Evolutionary conservation across 2,888 invertebrate species (phyloP).

Genomic region (Neoascia interrupta): DNA sequence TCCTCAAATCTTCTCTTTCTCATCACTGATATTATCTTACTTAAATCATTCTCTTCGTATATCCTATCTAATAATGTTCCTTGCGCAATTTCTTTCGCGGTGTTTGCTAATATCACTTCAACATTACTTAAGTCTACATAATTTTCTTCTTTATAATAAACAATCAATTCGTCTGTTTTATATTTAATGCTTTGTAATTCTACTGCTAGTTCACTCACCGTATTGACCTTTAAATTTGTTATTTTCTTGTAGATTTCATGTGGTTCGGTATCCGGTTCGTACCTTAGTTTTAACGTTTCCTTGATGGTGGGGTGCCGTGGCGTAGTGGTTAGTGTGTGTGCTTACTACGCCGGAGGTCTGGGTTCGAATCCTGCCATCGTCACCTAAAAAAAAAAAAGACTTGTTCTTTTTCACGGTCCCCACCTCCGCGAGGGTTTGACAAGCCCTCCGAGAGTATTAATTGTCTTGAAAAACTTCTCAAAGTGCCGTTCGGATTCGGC

Average conservation of each 20-base stretch:
- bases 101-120: background rate
- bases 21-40: background rate
- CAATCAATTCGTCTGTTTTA: slow-evolving; percentile 6
- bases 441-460: no score
- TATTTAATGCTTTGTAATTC: slow-evolving; percentile 10
- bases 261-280: background rate
- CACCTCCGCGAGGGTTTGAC: no score
- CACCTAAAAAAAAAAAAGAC: no score
- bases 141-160: background rate
- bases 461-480: no score
- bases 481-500: no score
- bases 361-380: no score
- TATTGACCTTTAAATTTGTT: background rate
- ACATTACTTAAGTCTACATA: background rate
- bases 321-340: no score
- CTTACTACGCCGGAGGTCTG: no score
- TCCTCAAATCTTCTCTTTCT: slow-evolving; percentile 5
- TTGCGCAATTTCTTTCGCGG: slow-evolving; percentile 2
- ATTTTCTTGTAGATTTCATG: background rate
- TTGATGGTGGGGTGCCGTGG: no score
- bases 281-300: background rate
- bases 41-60: slow-evolving; percentile 3
- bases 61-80: slow-evolving; percentile 3
- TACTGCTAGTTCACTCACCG: slow-evolving; percentile 10
- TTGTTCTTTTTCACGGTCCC: no score